Conservation (phyloP, 2,797 vertebrate genomes). For the Characodon lateralis region DNA sequence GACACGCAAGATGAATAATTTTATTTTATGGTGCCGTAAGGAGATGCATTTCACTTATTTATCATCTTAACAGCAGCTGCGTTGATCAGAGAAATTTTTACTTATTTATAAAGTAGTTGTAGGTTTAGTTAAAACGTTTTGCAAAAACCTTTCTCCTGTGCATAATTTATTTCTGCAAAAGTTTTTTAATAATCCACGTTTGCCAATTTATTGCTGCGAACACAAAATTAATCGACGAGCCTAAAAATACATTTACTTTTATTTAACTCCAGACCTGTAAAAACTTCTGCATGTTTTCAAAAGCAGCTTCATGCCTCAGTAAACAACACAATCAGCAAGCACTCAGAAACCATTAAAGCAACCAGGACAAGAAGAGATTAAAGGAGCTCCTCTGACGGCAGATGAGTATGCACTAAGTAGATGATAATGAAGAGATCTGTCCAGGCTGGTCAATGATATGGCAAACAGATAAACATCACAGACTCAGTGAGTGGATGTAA, state of each 20-base stretch:
- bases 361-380: slow-evolving; percentile 44
- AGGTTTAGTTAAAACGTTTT: not conserved
- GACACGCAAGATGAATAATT: not conserved
- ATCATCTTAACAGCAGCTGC: not conserved
- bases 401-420: slow-evolving; percentile 65
- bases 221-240: not conserved
- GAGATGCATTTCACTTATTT: not conserved
- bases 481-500: slow-evolving; percentile 61
- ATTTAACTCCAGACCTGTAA: slow-evolving; percentile 39
- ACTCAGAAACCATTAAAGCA: slow-evolving; percentile 52
- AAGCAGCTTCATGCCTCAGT: slow-evolving; percentile 28
- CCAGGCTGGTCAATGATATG: slow-evolving; percentile 72
- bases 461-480: slow-evolving; percentile 78
- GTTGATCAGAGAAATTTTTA: slow-evolving; percentile 1
- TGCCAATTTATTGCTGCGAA: not conserved
- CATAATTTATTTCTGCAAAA: not conserved
- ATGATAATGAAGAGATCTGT: slow-evolving; percentile 77
- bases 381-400: slow-evolving; percentile 55
- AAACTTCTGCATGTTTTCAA: slow-evolving; percentile 47
- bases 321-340: slow-evolving; percentile 56
- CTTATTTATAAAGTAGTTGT: not conserved
- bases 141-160: not conserved
- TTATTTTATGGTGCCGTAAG: not conserved
- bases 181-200: not conserved
- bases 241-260: slow-evolving; percentile 14